Conservation (phyloP, 2,113 vertebrate species). For the Mustelus asterias region DNA sequence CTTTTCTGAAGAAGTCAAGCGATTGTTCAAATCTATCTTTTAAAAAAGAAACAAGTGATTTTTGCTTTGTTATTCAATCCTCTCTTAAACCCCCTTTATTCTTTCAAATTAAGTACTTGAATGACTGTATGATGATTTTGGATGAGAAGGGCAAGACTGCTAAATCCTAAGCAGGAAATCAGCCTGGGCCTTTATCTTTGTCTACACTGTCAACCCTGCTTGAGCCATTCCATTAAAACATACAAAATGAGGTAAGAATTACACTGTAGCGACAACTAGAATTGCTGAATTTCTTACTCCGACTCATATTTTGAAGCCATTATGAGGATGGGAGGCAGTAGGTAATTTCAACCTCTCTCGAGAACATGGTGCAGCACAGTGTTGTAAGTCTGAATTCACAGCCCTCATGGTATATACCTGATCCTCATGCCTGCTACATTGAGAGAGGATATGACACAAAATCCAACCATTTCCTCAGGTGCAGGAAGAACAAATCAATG, state of each 20-base stretch:
- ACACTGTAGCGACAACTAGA: neutral
- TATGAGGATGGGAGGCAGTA: neutral
- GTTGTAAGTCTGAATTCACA: neutral
- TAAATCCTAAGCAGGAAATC: neutral
- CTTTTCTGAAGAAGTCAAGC: neutral
- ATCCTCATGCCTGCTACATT: neutral
- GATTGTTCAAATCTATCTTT: neutral
- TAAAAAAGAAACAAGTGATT: neutral
- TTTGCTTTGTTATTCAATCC: constrained; percentile 25
- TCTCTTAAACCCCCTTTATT: neutral
- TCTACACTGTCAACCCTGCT: neutral
- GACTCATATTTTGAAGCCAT: neutral
- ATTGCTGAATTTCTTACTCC: neutral
- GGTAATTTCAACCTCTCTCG: neutral
- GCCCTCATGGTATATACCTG: neutral
- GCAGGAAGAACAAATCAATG: neutral
- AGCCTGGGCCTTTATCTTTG: neutral
- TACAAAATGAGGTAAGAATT: neutral
- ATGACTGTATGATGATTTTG: neutral
- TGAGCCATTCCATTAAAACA: neutral
- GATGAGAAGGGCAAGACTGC: neutral
- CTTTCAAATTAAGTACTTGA: constrained; percentile 4
- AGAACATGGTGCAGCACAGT: neutral
- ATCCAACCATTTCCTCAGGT: neutral
- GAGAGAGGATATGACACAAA: neutral